phyloP scores from a whole-genome alignment of 2,888 invertebrate genomes.

The Timema cristinae region DNA sequence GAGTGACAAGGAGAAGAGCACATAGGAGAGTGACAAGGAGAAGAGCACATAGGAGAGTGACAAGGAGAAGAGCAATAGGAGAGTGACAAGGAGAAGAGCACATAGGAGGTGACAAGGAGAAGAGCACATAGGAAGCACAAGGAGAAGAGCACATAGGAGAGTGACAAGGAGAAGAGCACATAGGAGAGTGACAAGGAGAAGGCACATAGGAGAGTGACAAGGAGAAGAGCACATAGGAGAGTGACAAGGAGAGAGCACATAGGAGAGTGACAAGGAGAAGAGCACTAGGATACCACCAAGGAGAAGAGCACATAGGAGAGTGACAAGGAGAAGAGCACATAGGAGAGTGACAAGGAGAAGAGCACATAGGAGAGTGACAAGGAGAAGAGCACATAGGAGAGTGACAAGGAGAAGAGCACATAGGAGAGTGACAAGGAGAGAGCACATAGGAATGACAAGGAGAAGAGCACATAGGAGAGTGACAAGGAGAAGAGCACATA shows the following conservation, averaged over 20 bases:
- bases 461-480: neutral
- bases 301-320: neutral
- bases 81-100: too few species aligned
- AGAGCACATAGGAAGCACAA: too few species aligned
- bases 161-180: too few species aligned
- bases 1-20: too few species aligned
- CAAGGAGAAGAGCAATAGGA: too few species aligned
- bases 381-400: slow-evolving; percentile 10
- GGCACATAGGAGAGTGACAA: neutral
- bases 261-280: too few species aligned
- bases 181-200: neutral
- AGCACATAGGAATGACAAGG: neutral
- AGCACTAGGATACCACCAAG: too few species aligned
- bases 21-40: too few species aligned
- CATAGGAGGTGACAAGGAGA: too few species aligned
- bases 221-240: neutral
- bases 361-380: slow-evolving; percentile 1
- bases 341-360: neutral
- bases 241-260: neutral
- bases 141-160: too few species aligned
- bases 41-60: too few species aligned
- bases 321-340: neutral
- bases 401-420: too few species aligned
- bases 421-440: neutral
- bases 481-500: neutral